Conservation (phyloP, 2,888 invertebrate genomes). For the Lysandra coridon region DNA sequence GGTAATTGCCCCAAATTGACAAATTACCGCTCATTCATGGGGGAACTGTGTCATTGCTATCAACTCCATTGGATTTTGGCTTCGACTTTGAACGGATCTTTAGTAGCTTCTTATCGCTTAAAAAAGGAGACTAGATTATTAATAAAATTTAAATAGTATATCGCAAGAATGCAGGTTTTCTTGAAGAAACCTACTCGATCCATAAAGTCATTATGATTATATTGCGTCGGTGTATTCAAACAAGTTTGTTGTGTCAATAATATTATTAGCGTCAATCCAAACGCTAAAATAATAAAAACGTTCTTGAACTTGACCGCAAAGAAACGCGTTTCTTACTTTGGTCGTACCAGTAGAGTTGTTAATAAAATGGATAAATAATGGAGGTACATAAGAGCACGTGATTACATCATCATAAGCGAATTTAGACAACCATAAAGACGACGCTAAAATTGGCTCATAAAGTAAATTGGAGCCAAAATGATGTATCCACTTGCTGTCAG, state of each 20-base stretch:
- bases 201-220: background rate
- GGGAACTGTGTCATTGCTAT: constrained; percentile 52
- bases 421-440: constrained; percentile 14
- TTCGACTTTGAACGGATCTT: background rate
- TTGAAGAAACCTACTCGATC: background rate
- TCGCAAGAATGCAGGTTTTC: too few relatives aligned
- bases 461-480: constrained; percentile 16
- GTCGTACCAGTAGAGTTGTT: constrained; percentile 42
- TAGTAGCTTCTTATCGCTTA: background rate
- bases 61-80: background rate
- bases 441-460: constrained; percentile 9
- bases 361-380: constrained; percentile 67
- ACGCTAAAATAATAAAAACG: constrained; percentile 8
- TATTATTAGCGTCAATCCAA: constrained; percentile 10
- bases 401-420: constrained; percentile 63
- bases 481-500: constrained; percentile 7
- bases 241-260: background rate
- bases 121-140: background rate
- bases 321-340: constrained; percentile 20
- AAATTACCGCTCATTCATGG: constrained; percentile 52
- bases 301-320: constrained; percentile 71
- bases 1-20: constrained; percentile 74
- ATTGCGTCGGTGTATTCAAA: background rate
- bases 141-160: too few relatives aligned
- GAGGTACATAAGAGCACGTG: constrained; percentile 44